Conservation (phyloP, 2,888 invertebrate species). For the Drosophila paucipuncta region DNA sequence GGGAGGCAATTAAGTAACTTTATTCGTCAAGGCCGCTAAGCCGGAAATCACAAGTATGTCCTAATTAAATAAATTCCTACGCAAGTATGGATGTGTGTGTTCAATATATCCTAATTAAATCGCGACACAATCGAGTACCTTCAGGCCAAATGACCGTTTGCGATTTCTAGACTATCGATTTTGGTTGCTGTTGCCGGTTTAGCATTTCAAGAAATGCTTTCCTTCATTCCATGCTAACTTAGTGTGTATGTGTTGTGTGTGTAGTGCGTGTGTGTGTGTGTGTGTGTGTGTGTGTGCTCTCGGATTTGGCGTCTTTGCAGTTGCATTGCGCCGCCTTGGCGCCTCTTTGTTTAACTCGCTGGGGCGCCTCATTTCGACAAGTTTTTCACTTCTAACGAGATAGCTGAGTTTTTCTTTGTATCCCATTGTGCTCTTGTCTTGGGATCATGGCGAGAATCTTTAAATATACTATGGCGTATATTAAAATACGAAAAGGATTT, state of each 20-base stretch:
- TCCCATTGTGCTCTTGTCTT: not conserved
- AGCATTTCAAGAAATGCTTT: conserved; percentile 38
- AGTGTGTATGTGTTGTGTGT: not conserved
- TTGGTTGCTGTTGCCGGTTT: conserved; percentile 51
- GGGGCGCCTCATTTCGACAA: conserved; percentile 4
- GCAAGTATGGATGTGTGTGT: not conserved
- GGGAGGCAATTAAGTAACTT: not conserved
- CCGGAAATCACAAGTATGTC: conserved; percentile 47
- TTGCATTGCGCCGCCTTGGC: conserved; percentile 42
- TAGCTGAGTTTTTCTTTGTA: conserved; percentile 28
- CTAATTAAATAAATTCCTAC: conserved; percentile 25
- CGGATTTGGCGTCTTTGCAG: conserved; percentile 20
- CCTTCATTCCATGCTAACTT: not conserved
- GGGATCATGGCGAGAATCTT: not conserved
- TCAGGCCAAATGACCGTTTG: conserved; percentile 18
- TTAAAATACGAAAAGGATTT: not conserved
- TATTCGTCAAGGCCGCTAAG: conserved; percentile 1
- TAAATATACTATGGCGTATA: not conserved
- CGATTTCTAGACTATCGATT: conserved; percentile 57
- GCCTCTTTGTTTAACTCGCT: conserved; percentile 41
- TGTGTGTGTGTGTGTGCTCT: not conserved
- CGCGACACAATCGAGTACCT: not conserved
- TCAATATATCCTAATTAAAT: conserved; percentile 19
- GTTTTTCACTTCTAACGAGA: conserved; percentile 14
- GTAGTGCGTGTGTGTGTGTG: not conserved